phyloP scores from a whole-genome alignment of 2,888 invertebrate species.

The Pollenia labialis region DNA sequence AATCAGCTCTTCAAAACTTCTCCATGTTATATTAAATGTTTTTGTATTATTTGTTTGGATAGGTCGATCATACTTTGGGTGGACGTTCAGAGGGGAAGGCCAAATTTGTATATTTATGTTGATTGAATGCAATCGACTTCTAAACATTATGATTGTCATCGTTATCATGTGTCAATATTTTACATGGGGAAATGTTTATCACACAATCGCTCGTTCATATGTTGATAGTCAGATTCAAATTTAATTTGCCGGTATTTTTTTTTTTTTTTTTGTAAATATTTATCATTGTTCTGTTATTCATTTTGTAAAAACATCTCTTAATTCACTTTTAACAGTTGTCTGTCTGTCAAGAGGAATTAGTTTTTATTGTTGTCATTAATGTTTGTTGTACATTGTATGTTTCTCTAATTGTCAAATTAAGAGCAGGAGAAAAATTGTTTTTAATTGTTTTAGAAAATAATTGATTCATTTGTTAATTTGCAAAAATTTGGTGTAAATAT shows the following conservation, averaged over 20 bases:
- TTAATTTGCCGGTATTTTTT: slow-evolving; percentile 44
- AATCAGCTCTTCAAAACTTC: slow-evolving; percentile 17
- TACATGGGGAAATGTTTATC: slow-evolving; percentile 20
- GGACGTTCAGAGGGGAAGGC: slow-evolving; percentile 5
- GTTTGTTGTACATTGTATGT: neutral
- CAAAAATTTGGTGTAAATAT: slow-evolving; percentile 8
- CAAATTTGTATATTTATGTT: slow-evolving; percentile 48
- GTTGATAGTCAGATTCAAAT: neutral
- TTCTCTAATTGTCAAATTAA: slow-evolving; percentile 38
- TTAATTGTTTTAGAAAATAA: slow-evolving; percentile 17
- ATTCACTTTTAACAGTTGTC: too few relatives aligned
- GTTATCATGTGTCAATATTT: neutral
- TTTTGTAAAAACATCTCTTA: too few relatives aligned
- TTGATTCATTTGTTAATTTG: slow-evolving; percentile 26
- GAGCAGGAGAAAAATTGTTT: slow-evolving; percentile 13
- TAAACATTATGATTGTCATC: slow-evolving; percentile 31
- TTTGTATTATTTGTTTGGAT: neutral
- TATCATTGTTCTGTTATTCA: neutral
- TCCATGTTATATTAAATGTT: neutral
- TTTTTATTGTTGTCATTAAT: slow-evolving; percentile 9
- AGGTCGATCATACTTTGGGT: neutral
- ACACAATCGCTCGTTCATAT: neutral
- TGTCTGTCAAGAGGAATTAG: too few relatives aligned
- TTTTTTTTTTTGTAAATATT: neutral
- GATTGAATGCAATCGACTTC: slow-evolving; percentile 36